Percentiles rank a stretch among this genome's conserved stretches.
Conservation (phyloP, 2,113 vertebrate species). For the Etheostoma cragini region DNA sequence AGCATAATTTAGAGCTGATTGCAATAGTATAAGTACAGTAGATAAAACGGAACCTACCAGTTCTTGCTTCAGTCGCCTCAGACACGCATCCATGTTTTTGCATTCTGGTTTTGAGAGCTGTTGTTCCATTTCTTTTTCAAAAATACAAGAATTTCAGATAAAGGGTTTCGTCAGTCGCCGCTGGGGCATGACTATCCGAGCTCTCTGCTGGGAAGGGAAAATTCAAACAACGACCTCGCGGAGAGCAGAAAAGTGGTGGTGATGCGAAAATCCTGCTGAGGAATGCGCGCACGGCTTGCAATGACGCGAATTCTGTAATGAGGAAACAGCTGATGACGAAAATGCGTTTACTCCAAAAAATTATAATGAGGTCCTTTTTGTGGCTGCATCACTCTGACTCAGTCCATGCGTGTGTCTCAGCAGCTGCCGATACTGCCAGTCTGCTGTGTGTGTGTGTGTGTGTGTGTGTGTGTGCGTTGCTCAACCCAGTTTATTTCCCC, state of each 20-base stretch:
- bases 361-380: constrained; percentile 44
- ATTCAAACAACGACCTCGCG: constrained; percentile 12
- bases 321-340: constrained; percentile 36
- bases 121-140: constrained; percentile 65
- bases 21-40: constrained; percentile 5
- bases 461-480: not conserved
- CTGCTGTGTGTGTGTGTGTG: not conserved
- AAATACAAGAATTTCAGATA: constrained; percentile 38
- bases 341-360: constrained; percentile 57
- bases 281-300: constrained; percentile 66
- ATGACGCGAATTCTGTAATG: constrained; percentile 37
- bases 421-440: constrained; percentile 27
- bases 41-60: constrained; percentile 74
- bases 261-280: constrained; percentile 62
- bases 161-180: constrained; percentile 17
- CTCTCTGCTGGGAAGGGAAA: not conserved
- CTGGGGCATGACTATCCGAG: constrained; percentile 50
- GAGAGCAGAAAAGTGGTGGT: constrained; percentile 12
- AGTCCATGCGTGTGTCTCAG: constrained; percentile 14
- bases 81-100: constrained; percentile 84
- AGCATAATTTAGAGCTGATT: not conserved
- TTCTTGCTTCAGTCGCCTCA: constrained; percentile 84
- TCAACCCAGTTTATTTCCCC: constrained; percentile 17
- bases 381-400: constrained; percentile 18
- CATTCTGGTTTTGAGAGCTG: constrained; percentile 70